phyloP scores from a whole-genome alignment of 2,113 vertebrate genomes.

The Platanista minor region DNA sequence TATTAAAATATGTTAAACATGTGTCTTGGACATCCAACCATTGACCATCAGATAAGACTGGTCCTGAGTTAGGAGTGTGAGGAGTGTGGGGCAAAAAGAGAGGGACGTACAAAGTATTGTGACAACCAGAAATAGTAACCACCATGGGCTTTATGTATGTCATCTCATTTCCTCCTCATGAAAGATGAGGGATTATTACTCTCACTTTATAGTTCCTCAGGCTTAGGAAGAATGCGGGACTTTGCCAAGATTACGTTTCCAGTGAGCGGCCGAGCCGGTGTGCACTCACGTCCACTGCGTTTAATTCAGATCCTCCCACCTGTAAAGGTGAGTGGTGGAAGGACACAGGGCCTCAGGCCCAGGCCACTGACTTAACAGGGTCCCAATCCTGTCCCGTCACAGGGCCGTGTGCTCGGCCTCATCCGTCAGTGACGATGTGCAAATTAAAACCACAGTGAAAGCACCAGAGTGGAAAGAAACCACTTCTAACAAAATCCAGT shows the following conservation, averaged over 20 bases:
- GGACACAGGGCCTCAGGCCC: not conserved
- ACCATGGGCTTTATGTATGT: fast-evolving
- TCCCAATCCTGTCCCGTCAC: not conserved
- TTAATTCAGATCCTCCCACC: too few species aligned
- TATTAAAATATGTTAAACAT: not conserved
- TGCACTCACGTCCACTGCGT: not conserved
- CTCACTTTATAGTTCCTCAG: not conserved
- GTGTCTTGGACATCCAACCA: fast-evolving
- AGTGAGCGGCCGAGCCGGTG: not conserved
- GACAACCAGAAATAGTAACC: not conserved
- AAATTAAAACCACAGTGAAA: not conserved
- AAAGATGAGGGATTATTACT: not conserved
- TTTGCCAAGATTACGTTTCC: not conserved
- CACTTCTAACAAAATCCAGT: not conserved
- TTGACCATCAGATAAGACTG: not conserved
- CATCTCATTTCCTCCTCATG: not conserved
- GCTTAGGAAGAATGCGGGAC: not conserved
- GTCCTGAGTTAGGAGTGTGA: not conserved
- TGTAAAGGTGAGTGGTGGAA: not conserved
- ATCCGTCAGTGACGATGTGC: fast-evolving
- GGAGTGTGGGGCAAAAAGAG: not conserved
- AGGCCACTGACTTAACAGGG: fast-evolving
- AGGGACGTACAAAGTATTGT: not conserved
- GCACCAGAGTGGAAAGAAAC: not conserved
- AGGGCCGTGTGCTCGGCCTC: fast-evolving